Conservation (phyloP, 2,113 vertebrate species). For the Hippoglossus stenolepis region DNA sequence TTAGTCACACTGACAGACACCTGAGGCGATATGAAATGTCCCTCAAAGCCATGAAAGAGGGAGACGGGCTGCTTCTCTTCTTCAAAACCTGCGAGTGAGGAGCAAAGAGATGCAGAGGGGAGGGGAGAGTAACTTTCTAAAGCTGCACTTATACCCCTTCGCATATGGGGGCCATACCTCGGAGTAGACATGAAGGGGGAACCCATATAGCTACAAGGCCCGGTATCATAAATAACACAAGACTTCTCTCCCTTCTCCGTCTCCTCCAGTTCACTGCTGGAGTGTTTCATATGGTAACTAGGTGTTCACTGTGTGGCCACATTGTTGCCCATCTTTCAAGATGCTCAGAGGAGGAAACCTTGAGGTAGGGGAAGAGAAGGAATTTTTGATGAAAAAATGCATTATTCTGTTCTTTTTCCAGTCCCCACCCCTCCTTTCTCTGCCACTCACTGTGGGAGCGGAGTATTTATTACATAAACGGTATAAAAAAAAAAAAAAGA, state of each 20-base stretch:
- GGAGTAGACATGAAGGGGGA: constrained; percentile 77
- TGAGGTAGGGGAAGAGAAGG: constrained; percentile 83
- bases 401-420: constrained; percentile 78
- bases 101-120: constrained; percentile 62
- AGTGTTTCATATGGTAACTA: constrained; percentile 88
- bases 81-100: constrained; percentile 66
- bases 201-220: constrained; percentile 81
- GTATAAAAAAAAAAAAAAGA: constrained; percentile 23
- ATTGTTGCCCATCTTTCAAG: constrained; percentile 85
- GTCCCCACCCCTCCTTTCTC: constrained; percentile 56
- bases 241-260: constrained; percentile 69
- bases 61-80: constrained; percentile 70
- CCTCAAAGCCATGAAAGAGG: constrained; percentile 78
- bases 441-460: constrained; percentile 67
- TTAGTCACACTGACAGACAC: constrained; percentile 81
- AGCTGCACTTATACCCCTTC: constrained; percentile 72
- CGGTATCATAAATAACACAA: constrained; percentile 86
- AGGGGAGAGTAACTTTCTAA: constrained; percentile 67
- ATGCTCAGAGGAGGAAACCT: constrained; percentile 82
- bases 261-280: constrained; percentile 75
- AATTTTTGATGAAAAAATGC: constrained; percentile 86
- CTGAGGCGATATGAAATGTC: constrained; percentile 78
- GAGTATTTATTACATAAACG: constrained; percentile 85
- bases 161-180: constrained; percentile 77
- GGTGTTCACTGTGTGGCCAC: constrained; percentile 85